Evolutionary conservation across 2,888 invertebrate genomes (phyloP).

Genomic region (Ennomos fuscantarius): DNA sequence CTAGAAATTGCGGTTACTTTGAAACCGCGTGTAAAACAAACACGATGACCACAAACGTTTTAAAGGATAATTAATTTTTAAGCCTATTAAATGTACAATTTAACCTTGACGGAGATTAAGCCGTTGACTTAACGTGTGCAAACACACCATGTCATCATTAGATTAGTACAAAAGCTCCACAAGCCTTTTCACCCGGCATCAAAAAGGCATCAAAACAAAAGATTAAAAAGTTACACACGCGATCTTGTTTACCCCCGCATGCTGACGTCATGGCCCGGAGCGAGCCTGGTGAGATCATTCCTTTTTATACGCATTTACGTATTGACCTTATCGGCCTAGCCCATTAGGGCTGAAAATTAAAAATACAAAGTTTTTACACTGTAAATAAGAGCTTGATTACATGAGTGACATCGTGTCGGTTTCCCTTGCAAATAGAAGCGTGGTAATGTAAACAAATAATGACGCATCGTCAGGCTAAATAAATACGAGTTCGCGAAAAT

Average conservation of each 20-base stretch:
- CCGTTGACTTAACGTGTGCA: no score
- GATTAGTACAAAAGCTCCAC: slow-evolving; percentile 13
- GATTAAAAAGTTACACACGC: slow-evolving; percentile 55
- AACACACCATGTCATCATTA: no score
- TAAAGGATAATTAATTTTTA: no score
- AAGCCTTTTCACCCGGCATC: slow-evolving; percentile 18
- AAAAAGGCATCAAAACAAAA: slow-evolving; percentile 50
- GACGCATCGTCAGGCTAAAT: slow-evolving; percentile 21
- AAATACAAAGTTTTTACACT: slow-evolving; percentile 31
- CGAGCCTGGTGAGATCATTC: slow-evolving; percentile 62
- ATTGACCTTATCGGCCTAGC: slow-evolving; percentile 54
- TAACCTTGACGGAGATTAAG: no score
- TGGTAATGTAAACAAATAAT: slow-evolving; percentile 25
- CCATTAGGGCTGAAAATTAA: slow-evolving; percentile 47
- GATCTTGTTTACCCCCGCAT: slow-evolving; percentile 53
- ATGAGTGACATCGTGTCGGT: slow-evolving; percentile 25
- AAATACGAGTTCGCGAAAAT: background rate
- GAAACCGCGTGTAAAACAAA: slow-evolving; percentile 11
- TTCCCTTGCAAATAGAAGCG: slow-evolving; percentile 13
- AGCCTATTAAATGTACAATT: no score
- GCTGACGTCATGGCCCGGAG: slow-evolving; percentile 58
- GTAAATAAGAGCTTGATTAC: slow-evolving; percentile 20
- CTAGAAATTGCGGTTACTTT: background rate
- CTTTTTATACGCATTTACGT: slow-evolving; percentile 45
- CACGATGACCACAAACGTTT: background rate